phyloP scores from a whole-genome alignment of 2,797 vertebrate genomes.

The Kryptolebias ocellatus region DNA sequence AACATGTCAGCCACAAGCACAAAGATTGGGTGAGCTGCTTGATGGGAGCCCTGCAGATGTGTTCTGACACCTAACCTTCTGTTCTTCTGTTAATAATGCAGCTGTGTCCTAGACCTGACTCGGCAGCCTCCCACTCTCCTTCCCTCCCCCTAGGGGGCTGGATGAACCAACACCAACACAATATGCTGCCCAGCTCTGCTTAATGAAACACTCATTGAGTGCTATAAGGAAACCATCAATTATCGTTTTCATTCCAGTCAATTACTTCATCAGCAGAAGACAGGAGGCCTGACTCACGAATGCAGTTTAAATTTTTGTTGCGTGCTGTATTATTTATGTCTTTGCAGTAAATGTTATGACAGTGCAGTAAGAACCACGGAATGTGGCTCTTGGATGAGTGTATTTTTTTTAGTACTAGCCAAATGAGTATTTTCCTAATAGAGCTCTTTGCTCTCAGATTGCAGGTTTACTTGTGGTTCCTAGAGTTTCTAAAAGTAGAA shows the following conservation, averaged over 20 bases:
- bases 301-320: too few relatives aligned
- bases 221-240: conserved; percentile 36
- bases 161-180: conserved; percentile 50
- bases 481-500: too few relatives aligned
- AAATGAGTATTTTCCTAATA: too few relatives aligned
- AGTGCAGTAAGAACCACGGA: too few relatives aligned
- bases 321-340: too few relatives aligned
- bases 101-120: conserved; percentile 64
- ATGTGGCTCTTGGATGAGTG: too few relatives aligned
- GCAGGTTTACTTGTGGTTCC: too few relatives aligned
- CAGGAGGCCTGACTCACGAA: too few relatives aligned
- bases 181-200: conserved; percentile 35
- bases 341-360: too few relatives aligned
- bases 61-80: conserved; percentile 66
- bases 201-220: conserved; percentile 3
- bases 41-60: conserved; percentile 55
- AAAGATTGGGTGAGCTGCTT: conserved; percentile 31
- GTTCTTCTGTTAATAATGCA: conserved; percentile 68
- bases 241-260: conserved; percentile 2
- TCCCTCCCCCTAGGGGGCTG: conserved; percentile 13
- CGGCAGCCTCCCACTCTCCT: conserved; percentile 18
- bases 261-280: too few relatives aligned
- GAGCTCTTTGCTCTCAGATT: too few relatives aligned
- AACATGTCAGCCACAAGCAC: conserved; percentile 39
- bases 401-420: too few relatives aligned